Percentiles rank a stretch among this genome's conserved stretches.
Evolutionary conservation across 92 coral and sea anemone species (phyloP).

Genomic region (Epizoanthus fatuus): DNA sequence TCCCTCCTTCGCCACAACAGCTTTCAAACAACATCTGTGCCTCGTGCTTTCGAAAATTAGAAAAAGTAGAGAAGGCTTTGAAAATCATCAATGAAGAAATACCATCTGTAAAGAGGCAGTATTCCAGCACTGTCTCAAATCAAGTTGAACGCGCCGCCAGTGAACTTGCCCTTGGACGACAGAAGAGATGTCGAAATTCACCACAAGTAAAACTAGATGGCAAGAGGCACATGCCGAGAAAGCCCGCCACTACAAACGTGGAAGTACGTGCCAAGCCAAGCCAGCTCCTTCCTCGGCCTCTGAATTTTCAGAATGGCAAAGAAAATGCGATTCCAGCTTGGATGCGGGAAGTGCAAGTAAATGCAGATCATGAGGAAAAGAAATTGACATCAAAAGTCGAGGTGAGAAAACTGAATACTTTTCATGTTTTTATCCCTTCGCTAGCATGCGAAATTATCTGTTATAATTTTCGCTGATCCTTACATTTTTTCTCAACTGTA

Average conservation of each 20-base stretch:
- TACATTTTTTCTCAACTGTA: background rate
- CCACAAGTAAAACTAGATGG: conserved; percentile 12
- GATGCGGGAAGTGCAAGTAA: background rate
- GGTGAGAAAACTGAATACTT: conserved; percentile 1
- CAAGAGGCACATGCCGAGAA: conserved; percentile 1
- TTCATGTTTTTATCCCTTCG: background rate
- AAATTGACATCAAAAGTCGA: background rate
- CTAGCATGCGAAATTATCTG: background rate
- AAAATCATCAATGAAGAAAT: background rate
- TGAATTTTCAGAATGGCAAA: background rate
- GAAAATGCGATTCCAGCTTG: background rate
- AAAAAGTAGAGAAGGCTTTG: conserved; percentile 3
- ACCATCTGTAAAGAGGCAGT: background rate
- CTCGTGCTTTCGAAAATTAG: conserved; percentile 1
- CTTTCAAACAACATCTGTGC: conserved; percentile 5
- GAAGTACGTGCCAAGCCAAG: conserved; percentile 2
- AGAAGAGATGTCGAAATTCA: conserved; percentile 16
- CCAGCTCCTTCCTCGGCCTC: background rate
- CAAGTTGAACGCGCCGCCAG: conserved; percentile 10
- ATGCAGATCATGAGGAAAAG: background rate
- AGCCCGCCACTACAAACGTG: conserved; percentile 18
- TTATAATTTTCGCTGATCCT: background rate
- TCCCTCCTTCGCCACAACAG: background rate
- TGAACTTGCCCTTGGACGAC: background rate
- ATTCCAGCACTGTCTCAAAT: background rate